These are phyloP conservation scores for Crotophaga sulcirostris DNA, from an alignment of 2,113 vertebrate genomes.

Conservation along the genomic window DNA sequence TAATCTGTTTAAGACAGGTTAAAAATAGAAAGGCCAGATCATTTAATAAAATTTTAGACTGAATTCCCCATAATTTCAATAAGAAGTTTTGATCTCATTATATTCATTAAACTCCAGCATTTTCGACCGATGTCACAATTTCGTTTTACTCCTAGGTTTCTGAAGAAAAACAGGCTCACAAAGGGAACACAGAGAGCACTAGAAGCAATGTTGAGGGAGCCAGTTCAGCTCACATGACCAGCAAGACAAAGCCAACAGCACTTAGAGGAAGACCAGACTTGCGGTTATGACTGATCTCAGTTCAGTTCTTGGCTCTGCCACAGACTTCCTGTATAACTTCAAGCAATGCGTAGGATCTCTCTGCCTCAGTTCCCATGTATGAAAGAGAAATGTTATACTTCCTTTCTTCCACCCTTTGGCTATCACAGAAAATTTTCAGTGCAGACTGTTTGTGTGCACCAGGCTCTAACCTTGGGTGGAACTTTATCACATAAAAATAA, in stretches of 20 bases:
- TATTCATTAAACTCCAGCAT: background rate
- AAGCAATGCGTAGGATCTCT: background rate
- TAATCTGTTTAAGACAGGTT: background rate
- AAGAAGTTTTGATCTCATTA: background rate
- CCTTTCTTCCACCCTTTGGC: background rate
- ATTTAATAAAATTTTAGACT: background rate
- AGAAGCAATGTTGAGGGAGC: background rate
- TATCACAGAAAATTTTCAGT: background rate
- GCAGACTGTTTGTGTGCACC: background rate
- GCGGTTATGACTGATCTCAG: conserved; percentile 16
- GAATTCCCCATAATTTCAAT: background rate
- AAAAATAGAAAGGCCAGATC: background rate
- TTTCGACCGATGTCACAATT: background rate
- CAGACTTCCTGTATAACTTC: conserved; percentile 23
- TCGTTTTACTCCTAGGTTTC: background rate
- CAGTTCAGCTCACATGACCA: conserved; percentile 18
- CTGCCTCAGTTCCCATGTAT: background rate
- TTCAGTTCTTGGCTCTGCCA: conserved; percentile 28
- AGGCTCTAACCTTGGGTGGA: background rate
- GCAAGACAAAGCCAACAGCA: conserved; percentile 24
- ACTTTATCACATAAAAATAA: conserved; percentile 9
- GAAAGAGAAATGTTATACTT: background rate
- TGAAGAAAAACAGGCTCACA: background rate
- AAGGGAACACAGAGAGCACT: background rate
- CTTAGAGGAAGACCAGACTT: conserved; percentile 30